These are phyloP conservation scores for Nothobranchius furzeri DNA, from an alignment of 2,113 vertebrate genomes.

Conservation along the genomic window DNA sequence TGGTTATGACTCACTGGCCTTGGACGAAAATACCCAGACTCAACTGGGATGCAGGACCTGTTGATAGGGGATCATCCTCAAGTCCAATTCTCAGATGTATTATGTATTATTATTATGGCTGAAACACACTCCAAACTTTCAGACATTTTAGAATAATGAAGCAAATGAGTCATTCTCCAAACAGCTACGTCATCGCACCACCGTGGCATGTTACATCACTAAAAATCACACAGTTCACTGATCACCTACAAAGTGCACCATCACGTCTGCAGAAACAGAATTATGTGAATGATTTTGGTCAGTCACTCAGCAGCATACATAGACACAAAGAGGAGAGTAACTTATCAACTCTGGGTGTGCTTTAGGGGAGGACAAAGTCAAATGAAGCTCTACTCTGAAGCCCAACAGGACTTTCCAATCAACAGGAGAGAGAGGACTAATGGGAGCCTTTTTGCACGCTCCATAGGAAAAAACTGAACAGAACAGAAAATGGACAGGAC, in stretches of 20 bases:
- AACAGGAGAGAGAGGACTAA: slow-evolving; percentile 70
- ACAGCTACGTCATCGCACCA: too few species aligned
- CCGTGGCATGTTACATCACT: too few species aligned
- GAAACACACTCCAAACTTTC: too few species aligned
- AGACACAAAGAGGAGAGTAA: background rate
- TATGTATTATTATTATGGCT: too few species aligned
- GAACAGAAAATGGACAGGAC: slow-evolving; percentile 18
- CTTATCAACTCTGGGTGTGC: slow-evolving; percentile 27
- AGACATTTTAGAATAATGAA: too few species aligned
- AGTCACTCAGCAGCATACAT: background rate
- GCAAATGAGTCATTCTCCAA: too few species aligned
- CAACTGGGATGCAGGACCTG: background rate
- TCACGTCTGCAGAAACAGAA: background rate
- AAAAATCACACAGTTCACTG: too few species aligned
- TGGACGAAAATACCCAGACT: slow-evolving; percentile 45
- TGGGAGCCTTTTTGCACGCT: slow-evolving; percentile 29
- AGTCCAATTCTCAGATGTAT: too few species aligned
- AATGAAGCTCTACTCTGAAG: slow-evolving; percentile 53
- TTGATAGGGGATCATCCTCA: too few species aligned
- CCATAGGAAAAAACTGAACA: slow-evolving; percentile 15
- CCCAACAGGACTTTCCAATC: slow-evolving; percentile 74
- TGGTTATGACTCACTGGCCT: slow-evolving; percentile 17
- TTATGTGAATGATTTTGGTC: background rate
- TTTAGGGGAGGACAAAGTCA: background rate
- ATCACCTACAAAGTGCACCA: background rate